Evolutionary conservation across 2,113 vertebrate species (phyloP).

Genomic region (Uropsilus gracilis): DNA sequence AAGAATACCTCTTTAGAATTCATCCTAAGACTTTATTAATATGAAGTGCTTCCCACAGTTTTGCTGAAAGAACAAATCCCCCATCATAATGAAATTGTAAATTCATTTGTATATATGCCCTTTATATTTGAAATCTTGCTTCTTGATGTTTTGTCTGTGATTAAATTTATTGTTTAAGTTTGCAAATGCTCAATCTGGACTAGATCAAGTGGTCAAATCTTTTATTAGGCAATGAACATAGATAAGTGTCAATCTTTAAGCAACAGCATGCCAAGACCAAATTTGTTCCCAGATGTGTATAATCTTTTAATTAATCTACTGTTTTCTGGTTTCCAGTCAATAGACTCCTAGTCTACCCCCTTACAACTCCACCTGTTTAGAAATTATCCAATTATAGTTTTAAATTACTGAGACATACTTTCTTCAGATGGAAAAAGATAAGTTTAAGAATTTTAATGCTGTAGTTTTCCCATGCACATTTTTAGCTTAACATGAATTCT

Average conservation of each 20-base stretch:
- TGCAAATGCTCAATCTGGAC: constrained; percentile 53
- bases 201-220: constrained; percentile 57
- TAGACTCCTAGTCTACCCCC: not conserved
- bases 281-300: constrained; percentile 60
- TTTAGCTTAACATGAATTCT: constrained; percentile 22
- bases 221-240: constrained; percentile 47
- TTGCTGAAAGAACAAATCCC: constrained; percentile 47
- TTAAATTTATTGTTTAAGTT: constrained; percentile 73
- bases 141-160: constrained; percentile 72
- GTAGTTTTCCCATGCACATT: constrained; percentile 2
- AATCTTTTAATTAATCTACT: constrained; percentile 57
- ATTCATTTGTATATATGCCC: constrained; percentile 56
- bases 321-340: constrained; percentile 38
- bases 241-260: constrained; percentile 60
- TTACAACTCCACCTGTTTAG: not conserved
- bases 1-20: constrained; percentile 55
- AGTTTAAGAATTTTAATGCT: constrained; percentile 54
- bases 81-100: constrained; percentile 68
- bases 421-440: constrained; percentile 48
- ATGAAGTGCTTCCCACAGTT: constrained; percentile 70
- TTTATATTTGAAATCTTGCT: constrained; percentile 70
- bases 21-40: constrained; percentile 32
- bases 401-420: constrained; percentile 63
- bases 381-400: constrained; percentile 52
- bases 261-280: constrained; percentile 39